Conservation (phyloP, 2,797 vertebrate genomes). For the Gymnothorax javanicus region DNA sequence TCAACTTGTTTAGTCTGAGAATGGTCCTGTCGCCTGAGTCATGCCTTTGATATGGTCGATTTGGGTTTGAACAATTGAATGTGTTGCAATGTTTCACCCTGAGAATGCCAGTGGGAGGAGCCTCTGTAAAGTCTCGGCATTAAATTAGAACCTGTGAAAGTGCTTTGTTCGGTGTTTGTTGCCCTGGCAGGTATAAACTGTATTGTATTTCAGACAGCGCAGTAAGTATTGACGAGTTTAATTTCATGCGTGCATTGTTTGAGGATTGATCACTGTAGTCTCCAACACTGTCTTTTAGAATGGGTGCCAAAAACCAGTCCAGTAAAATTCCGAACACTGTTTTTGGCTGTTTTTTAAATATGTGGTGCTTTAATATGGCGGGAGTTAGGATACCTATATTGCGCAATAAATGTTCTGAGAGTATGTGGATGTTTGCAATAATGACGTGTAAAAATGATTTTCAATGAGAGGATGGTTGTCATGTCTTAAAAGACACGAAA, state of each 20-base stretch:
- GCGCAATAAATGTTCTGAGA: slow-evolving; percentile 10
- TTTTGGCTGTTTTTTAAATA: not conserved
- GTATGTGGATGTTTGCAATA: not conserved
- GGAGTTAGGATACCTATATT: not conserved
- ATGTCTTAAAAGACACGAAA: slow-evolving; percentile 49
- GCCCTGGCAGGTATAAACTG: not conserved
- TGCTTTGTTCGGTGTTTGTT: not conserved
- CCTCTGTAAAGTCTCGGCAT: not conserved
- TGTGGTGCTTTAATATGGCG: not conserved
- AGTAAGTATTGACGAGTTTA: not conserved
- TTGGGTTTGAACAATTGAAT: not conserved
- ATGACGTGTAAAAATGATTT: not conserved
- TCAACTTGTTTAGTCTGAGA: not conserved
- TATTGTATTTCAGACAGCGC: not conserved
- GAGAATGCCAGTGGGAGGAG: not conserved
- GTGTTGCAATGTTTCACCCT: not conserved
- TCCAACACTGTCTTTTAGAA: slow-evolving; percentile 6
- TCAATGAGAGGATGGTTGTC: not conserved
- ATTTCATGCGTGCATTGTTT: not conserved
- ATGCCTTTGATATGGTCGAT: not conserved
- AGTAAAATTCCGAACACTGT: not conserved
- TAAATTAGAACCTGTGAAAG: not conserved
- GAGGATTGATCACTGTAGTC: not conserved
- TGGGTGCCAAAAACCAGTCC: not conserved
- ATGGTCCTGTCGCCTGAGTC: not conserved